Evolutionary conservation across 2,113 vertebrate genomes (phyloP), one percentile per base, ranked within the genome.

Genomic region (Elanus axillaris): DNA sequence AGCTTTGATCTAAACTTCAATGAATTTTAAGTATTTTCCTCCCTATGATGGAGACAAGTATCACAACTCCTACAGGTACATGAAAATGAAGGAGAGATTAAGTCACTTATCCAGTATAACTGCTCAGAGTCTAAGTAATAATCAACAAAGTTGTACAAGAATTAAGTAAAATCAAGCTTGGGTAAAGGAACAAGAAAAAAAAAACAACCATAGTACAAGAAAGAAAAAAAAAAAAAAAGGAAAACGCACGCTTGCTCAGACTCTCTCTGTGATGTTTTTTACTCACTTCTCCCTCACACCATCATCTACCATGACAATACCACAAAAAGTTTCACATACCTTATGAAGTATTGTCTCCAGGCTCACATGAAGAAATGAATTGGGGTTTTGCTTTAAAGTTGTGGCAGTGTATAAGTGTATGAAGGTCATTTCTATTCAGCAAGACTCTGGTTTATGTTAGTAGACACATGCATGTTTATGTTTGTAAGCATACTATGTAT

Each of bases 391-490:
- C 38, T 86, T 94, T 38, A 83, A 79, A 79, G 15, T 45, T 63
- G 29, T 43, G 59, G 42, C 42, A 79, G 25, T 16, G 2, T 34
- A 1, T 52, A 84, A 77, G 52, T 74, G n/a, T 29, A 53, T 15
- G 31, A 82, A 79, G 29, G 62, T 80, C 9, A 59, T 53, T 76
- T 45, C 72, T 83, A 52, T 59, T 77, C 82, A 92, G n/a, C 40
- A 83, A 95, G 67, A 56, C 21, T 66, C 63, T 83, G 59, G n/a
- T 68, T 92, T 93, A 64, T 58, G 22, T 72, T 32, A 95, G 82
- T 15, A 91, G 93, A 93, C 69, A 86, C 32, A 17, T 15, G 13
- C 7, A 5, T 52, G 75, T 69, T 90, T 76, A 75, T 31, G n/a
- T 69, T 95, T 91, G 86, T 71, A 69, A 89, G 47, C n/a, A 75